These are phyloP conservation scores for Bostrychus sinensis DNA, from an alignment of 2,113 vertebrate genomes.

Conservation along the genomic window DNA sequence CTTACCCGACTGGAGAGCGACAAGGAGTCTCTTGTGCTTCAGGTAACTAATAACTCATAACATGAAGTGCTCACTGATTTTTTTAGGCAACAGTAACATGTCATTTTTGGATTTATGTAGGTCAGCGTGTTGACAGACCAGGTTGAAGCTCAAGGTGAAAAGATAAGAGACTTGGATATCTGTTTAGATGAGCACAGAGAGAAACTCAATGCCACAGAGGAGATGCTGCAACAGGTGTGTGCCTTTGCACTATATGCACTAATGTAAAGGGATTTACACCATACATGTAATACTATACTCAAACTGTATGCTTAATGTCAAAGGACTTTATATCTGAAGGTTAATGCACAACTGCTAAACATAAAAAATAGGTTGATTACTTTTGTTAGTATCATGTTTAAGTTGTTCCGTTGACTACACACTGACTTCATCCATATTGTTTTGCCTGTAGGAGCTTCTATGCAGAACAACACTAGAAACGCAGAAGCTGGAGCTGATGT, in stretches of 20 bases:
- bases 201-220: conserved; percentile 93
- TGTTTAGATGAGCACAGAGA: conserved; percentile 96
- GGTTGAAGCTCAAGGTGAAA: conserved; percentile 97
- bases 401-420: not conserved
- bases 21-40: conserved; percentile 96
- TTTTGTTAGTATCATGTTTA: no score
- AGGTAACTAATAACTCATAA: conserved; percentile 72
- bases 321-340: not conserved
- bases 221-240: conserved; percentile 96
- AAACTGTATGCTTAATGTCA: not conserved
- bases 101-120: conserved; percentile 67
- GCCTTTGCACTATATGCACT: not conserved
- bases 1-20: conserved; percentile 93
- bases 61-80: conserved; percentile 1
- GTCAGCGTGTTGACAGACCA: conserved; percentile 98
- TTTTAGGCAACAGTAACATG: not conserved
- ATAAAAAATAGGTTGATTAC: no score
- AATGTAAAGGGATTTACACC: not conserved
- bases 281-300: not conserved
- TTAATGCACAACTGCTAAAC: no score
- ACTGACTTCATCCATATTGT: not conserved
- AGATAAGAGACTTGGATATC: conserved; percentile 94
- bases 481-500: conserved; percentile 94
- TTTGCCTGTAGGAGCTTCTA: conserved; percentile 86
- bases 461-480: conserved; percentile 91